Percentiles rank a stretch among this genome's conserved stretches.
Evolutionary conservation across 2,113 vertebrate genomes (phyloP).

Genomic region (Gadus chalcogrammus): DNA sequence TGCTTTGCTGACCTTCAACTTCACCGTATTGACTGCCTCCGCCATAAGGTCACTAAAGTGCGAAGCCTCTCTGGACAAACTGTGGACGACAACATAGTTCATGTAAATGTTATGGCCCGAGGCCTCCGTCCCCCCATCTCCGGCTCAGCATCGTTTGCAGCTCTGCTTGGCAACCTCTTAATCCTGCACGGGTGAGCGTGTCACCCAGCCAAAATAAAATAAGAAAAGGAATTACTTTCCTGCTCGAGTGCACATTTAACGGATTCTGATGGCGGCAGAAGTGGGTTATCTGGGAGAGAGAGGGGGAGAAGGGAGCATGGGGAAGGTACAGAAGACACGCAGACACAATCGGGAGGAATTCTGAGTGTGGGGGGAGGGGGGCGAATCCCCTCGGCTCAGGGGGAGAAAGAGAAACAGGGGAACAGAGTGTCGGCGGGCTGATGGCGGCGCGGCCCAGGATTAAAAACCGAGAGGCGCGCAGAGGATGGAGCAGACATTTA

Average conservation of each 20-base stretch:
- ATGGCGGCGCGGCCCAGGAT: not conserved
- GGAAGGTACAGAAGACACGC: slow-evolving; percentile 12
- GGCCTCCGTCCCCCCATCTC: slow-evolving; percentile 16
- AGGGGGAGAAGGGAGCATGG: no score
- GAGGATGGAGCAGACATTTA: slow-evolving; percentile 16
- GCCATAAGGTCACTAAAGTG: not conserved
- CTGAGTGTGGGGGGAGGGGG: not conserved
- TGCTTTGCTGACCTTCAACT: slow-evolving; percentile 35
- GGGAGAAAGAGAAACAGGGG: slow-evolving; percentile 9
- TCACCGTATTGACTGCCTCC: slow-evolving; percentile 27
- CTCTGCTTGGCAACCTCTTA: slow-evolving; percentile 26
- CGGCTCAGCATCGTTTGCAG: slow-evolving; percentile 21
- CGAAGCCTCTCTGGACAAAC: slow-evolving; percentile 9
- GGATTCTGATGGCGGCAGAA: slow-evolving; percentile 30
- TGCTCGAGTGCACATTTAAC: slow-evolving; percentile 19
- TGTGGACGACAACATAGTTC: slow-evolving; percentile 12
- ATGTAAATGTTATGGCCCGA: slow-evolving; percentile 8
- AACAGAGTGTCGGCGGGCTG: slow-evolving; percentile 40
- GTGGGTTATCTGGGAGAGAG: slow-evolving; percentile 42
- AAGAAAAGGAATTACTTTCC: no score
- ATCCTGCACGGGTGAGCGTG: slow-evolving; percentile 15
- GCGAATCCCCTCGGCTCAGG: slow-evolving; percentile 31
- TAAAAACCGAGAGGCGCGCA: slow-evolving; percentile 3
- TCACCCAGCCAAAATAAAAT: slow-evolving; percentile 29
- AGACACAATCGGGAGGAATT: slow-evolving; percentile 33